Base-by-base conservation (phyloP, 2,797 vertebrate genomes). In the Tapirus indicus region DNA sequence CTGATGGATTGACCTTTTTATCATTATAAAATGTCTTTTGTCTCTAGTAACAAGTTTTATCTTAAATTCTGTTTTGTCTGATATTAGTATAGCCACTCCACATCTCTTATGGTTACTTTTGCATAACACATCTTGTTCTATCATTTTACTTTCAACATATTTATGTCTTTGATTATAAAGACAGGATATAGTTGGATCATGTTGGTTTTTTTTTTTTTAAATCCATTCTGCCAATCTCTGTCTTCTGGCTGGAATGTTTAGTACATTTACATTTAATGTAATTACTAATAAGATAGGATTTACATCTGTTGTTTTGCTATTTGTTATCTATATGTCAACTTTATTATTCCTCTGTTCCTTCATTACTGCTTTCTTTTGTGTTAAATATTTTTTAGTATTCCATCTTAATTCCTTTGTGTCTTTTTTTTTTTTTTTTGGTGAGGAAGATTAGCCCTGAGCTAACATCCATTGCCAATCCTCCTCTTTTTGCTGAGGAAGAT, bases 51-150 rank as follows among this genome's bases (percentile, higher is more conserved):
- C 20, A 64, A 75, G 41, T 69, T 96, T 78, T 78, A 62, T 60
- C 38, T 95, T 93, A 84, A 69, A 83, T 91, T 90, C 54, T 79
- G 56, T 49, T 68, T 79, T 47, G 18, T 83, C 49, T 96, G 13
- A n/a, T 75, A 68, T 82, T 54, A 82, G 13, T 25, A 47, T 47
- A 88, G 83, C 35, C 44, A 44, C n/a, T 94, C 32, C 27, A 60
- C 11, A 64, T 32, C 35, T 72, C 38, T 78, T 88, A 54, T 9
- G n/a, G 35, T 78, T 84, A 78, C 44, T 89, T 62, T 64, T 71
- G 52, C 23, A 4, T 54, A 17, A 44, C 25, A 32, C 78, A 62
- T 62, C 60, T 58, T 89, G 14, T 68, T 75, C 52, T 29, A 1
- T 80, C 60, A 25, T 90, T 90, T 82, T 86, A 89, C 20, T 85